Evolutionary conservation across 2,888 invertebrate genomes (phyloP).

Genomic region (Drosophila yooni): DNA sequence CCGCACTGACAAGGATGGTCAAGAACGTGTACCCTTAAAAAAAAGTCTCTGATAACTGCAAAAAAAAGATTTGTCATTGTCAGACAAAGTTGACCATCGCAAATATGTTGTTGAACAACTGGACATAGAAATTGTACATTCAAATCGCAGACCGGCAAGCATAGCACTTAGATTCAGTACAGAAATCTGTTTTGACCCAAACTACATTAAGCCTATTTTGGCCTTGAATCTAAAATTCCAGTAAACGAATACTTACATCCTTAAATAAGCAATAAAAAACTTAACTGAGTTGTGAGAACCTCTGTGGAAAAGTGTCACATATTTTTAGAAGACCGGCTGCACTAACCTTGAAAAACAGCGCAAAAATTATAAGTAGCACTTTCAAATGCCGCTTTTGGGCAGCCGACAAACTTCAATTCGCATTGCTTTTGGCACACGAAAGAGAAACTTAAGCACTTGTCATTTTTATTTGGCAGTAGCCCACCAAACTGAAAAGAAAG

Average conservation of each 20-base stretch:
- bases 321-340: constrained; percentile 18
- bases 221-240: neutral
- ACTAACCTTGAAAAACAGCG: constrained; percentile 58
- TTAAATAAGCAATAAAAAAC: neutral
- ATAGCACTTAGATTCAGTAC: neutral
- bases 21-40: neutral
- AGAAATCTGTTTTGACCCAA: neutral
- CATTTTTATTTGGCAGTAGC: constrained; percentile 38
- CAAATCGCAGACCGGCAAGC: neutral
- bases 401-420: constrained; percentile 50
- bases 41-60: neutral
- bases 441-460: constrained; percentile 69
- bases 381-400: constrained; percentile 37
- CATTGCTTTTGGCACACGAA: constrained; percentile 69
- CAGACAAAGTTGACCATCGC: neutral
- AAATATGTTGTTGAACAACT: neutral
- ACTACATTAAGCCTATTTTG: neutral
- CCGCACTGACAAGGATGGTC: neutral
- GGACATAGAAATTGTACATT: neutral
- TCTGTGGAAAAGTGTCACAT: constrained; percentile 40
- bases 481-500: constrained; percentile 59
- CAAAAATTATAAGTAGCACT: constrained; percentile 19
- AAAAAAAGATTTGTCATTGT: neutral
- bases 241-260: neutral
- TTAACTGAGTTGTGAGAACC: neutral